Base-by-base conservation (phyloP, 1,140 invertebrate species). In the Streblospio benedicti region DNA sequence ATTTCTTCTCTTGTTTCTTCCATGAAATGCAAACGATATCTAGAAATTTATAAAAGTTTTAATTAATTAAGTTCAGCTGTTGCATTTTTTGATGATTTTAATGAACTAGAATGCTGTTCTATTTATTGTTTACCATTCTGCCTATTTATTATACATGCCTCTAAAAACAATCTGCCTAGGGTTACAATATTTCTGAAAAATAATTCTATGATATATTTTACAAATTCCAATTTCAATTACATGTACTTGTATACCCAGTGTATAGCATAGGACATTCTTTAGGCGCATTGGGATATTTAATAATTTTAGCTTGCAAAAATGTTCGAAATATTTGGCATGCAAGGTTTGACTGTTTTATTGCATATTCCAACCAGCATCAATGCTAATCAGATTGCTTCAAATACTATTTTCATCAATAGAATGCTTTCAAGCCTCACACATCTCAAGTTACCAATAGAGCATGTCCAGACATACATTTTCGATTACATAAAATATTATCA, bases 11-110 rank as follows among this genome's bases (percentile, higher is more conserved):
- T 69, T 18, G 68, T 69, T 68, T 80, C 74, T 59, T 71, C 69
- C 27, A 72, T 66, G 65, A 81, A 81, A 54, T 74, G 69, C 5
- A 81, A 63, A 27, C 70, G 64, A 65, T 78, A 81, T 55, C 79
- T 76, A 57, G 58, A 64, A 47, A 51, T 43, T 53, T 28, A 56
- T n/a, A 60, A 18, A 14, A 5, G 28, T 20, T 30, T 30, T 9
- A 47, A 50, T 20, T 53, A 23, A 20, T 57, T 38, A n/a, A 12
- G 12, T 53, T 5, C n/a, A 58, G 14, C n/a, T 38, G 50, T 51
- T 55, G 6, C 41, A n/a, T 49, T 38, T 38, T 9, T 38, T 9
- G 9, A 38, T 38, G 9, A 38, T 38, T 9, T 9, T 9, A 38
- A n/a, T 9, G 35, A 38, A 38, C 9, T 9, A n/a, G 9, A 9